Percentiles rank a stretch among this genome's conserved stretches.
Evolutionary conservation across 2,888 invertebrate species (phyloP).

Genomic region (Bombyx huttoni): DNA sequence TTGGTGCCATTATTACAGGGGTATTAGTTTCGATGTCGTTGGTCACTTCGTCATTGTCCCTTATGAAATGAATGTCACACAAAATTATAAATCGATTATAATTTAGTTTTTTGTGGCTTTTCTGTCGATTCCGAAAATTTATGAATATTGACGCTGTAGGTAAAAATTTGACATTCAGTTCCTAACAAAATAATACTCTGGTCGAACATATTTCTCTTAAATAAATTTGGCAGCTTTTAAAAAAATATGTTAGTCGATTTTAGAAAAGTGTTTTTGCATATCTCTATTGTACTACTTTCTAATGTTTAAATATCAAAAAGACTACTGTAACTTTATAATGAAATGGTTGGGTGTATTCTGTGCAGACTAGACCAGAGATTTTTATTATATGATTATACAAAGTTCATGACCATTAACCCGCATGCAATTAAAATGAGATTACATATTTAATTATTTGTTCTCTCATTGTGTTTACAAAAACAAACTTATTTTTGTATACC

Average conservation of each 20-base stretch:
- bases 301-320: no score
- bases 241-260: background rate
- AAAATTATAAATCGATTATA: background rate
- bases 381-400: no score
- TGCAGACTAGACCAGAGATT: no score
- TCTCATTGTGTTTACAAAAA: no score
- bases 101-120: background rate
- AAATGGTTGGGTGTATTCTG: no score
- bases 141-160: background rate
- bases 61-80: background rate
- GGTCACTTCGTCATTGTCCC: background rate
- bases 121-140: background rate
- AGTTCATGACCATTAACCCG: no score
- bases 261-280: background rate
- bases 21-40: slow-evolving; percentile 40
- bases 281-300: no score
- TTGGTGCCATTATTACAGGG: slow-evolving; percentile 73
- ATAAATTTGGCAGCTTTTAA: background rate
- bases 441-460: no score
- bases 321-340: no score
- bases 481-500: no score
- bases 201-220: background rate
- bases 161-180: background rate
- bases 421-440: no score
- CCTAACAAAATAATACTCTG: background rate